These are phyloP conservation scores for Drosophila takahashii DNA, from an alignment of 1,140 invertebrate genomes.

Conservation along the genomic window DNA sequence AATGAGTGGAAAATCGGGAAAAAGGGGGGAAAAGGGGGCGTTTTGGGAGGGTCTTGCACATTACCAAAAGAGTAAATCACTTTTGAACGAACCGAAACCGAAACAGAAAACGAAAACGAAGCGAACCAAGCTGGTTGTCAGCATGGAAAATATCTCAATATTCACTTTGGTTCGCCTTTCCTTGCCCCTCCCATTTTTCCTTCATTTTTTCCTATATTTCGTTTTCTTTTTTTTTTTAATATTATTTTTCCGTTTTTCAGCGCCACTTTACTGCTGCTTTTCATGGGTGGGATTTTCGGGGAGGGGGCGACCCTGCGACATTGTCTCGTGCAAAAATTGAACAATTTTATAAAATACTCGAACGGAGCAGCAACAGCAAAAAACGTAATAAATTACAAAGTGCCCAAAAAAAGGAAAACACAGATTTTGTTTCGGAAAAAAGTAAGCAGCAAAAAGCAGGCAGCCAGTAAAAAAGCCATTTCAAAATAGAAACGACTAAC, in stretches of 20 bases:
- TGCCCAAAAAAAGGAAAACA: constrained; percentile 35
- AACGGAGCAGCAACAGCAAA: constrained; percentile 41
- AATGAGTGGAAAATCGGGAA: constrained; percentile 6
- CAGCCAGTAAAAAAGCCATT: constrained; percentile 20
- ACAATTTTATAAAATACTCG: constrained; percentile 59
- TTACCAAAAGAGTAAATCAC: constrained; percentile 74
- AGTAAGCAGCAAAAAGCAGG: constrained; percentile 21
- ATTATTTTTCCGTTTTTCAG: constrained; percentile 26
- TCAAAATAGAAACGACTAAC: constrained; percentile 2
- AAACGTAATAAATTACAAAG: constrained; percentile 75
- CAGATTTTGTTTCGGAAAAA: constrained; percentile 38
- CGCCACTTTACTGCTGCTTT: constrained; percentile 29
- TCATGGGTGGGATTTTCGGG: neutral
- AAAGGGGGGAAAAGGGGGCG: neutral
- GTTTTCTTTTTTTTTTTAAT: constrained; percentile 8
- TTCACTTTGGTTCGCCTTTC: constrained; percentile 49
- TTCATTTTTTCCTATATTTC: neutral
- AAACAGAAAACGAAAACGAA: constrained; percentile 18
- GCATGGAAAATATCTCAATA: constrained; percentile 69
- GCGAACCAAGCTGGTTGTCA: constrained; percentile 37
- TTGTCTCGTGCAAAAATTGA: constrained; percentile 59
- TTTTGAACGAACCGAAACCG: constrained; percentile 48
- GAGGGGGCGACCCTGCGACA: constrained; percentile 46
- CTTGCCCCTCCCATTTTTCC: constrained; percentile 1
- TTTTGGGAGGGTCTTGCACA: constrained; percentile 48